phyloP scores from a whole-genome alignment of 2,888 invertebrate genomes.

The Melanophora roralis region DNA sequence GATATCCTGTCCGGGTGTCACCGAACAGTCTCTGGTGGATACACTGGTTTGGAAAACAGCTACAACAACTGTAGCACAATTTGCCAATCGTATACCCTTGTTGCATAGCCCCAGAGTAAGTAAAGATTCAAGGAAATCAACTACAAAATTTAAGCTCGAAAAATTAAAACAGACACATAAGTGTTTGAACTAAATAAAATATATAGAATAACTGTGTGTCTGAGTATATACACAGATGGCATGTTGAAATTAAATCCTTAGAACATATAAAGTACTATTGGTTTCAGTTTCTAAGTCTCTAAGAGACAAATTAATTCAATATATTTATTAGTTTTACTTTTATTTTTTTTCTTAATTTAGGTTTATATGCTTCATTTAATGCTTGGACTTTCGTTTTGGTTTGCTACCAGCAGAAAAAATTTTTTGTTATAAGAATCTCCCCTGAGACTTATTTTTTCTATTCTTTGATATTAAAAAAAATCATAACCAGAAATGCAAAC shows the following conservation, averaged over 20 bases:
- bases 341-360: slow-evolving; percentile 9
- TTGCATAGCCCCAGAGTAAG: slow-evolving; percentile 77
- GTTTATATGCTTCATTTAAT: slow-evolving; percentile 52
- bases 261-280: slow-evolving; percentile 47
- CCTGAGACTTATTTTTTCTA: slow-evolving; percentile 5
- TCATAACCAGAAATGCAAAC: slow-evolving; percentile 29
- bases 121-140: slow-evolving; percentile 27
- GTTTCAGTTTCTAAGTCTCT: slow-evolving; percentile 50
- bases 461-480: slow-evolving; percentile 26
- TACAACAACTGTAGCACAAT: slow-evolving; percentile 77
- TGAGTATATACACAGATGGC: background rate
- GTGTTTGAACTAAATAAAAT: too few relatives aligned
- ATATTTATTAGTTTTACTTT: slow-evolving; percentile 35
- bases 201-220: background rate
- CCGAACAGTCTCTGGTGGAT: slow-evolving; percentile 82
- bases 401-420: background rate
- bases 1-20: slow-evolving; percentile 83
- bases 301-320: slow-evolving; percentile 51
- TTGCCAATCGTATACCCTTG: slow-evolving; percentile 77
- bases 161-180: too few relatives aligned
- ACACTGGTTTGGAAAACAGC: slow-evolving; percentile 81
- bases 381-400: slow-evolving; percentile 28
- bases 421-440: slow-evolving; percentile 32
- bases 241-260: slow-evolving; percentile 42
- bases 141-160: too few relatives aligned